Percentiles rank a stretch among this genome's conserved stretches.
These are phyloP conservation scores for Sebastes itinus DNA, from an alignment of 2,797 vertebrate species.

Conservation along the genomic window DNA sequence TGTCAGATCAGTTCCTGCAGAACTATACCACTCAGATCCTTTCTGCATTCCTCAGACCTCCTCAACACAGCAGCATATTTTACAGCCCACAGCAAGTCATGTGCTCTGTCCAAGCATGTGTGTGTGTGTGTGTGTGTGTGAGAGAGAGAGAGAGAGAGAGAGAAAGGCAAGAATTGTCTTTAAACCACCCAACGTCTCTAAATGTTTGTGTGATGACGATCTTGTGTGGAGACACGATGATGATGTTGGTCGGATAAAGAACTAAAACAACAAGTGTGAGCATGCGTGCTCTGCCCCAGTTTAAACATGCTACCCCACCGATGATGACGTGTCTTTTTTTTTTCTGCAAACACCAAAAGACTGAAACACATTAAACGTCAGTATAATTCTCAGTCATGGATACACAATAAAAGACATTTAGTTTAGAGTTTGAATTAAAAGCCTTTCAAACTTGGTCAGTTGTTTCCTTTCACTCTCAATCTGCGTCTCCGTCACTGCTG, in stretches of 20 bases:
- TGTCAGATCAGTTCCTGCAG: conserved; percentile 65
- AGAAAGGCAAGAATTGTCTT: conserved; percentile 34
- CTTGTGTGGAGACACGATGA: neutral
- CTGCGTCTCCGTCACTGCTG: neutral
- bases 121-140: neutral
- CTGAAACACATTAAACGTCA: neutral
- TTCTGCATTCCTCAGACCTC: conserved; percentile 81
- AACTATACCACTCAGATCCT: conserved; percentile 65
- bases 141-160: neutral
- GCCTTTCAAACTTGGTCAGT: conserved; percentile 1
- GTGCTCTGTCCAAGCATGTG: conserved; percentile 37
- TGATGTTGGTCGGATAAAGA: no score
- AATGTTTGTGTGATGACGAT: conserved; percentile 9
- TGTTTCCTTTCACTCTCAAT: neutral
- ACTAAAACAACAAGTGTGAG: no score
- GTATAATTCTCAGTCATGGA: neutral
- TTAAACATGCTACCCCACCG: neutral
- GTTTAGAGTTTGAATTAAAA: neutral
- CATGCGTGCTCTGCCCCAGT: neutral
- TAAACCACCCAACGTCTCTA: neutral
- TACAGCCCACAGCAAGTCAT: conserved; percentile 74
- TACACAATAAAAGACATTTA: neutral
- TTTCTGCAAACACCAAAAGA: neutral
- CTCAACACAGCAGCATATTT: conserved; percentile 66
- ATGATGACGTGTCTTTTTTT: no score